A percentile compares a stretch with the other conserved stretches of the same genome.
Conservation (phyloP, 2,113 vertebrate species). For the Oncorhynchus clarkii region DNA sequence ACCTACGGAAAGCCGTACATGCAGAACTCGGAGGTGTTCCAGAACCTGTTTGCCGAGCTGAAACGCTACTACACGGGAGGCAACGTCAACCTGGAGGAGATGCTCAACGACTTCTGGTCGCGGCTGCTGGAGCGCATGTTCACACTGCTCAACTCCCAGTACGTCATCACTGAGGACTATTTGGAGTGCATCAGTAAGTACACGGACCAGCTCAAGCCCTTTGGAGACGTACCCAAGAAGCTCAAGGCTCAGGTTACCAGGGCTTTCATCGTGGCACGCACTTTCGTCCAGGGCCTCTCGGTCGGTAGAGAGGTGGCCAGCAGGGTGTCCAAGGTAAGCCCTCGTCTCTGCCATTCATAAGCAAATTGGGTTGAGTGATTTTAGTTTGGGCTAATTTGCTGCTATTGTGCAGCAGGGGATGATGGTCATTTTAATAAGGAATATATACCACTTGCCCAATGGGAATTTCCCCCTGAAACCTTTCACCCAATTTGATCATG, state of each 20-base stretch:
- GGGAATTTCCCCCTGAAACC: too few species aligned
- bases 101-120: constrained; percentile 87
- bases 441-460: too few species aligned
- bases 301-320: constrained; percentile 94
- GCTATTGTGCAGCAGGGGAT: too few species aligned
- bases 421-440: too few species aligned
- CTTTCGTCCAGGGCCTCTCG: constrained; percentile 93
- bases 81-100: constrained; percentile 84
- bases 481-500: background rate
- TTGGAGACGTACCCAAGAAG: constrained; percentile 93
- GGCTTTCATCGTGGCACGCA: constrained; percentile 91
- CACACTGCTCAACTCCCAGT: constrained; percentile 85
- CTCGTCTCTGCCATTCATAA: background rate
- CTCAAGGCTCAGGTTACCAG: constrained; percentile 92
- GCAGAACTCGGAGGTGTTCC: constrained; percentile 87
- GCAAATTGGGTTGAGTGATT: background rate
- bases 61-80: constrained; percentile 83
- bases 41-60: constrained; percentile 83
- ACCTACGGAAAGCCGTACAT: constrained; percentile 84
- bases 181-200: constrained; percentile 92
- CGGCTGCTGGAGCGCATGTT: constrained; percentile 86
- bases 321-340: constrained; percentile 94
- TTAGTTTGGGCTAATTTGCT: too few species aligned
- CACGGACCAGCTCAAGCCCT: constrained; percentile 93
- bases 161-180: constrained; percentile 81